Evolutionary conservation across 2,797 vertebrate genomes (phyloP).

Genomic region (Avahi laniger): DNA sequence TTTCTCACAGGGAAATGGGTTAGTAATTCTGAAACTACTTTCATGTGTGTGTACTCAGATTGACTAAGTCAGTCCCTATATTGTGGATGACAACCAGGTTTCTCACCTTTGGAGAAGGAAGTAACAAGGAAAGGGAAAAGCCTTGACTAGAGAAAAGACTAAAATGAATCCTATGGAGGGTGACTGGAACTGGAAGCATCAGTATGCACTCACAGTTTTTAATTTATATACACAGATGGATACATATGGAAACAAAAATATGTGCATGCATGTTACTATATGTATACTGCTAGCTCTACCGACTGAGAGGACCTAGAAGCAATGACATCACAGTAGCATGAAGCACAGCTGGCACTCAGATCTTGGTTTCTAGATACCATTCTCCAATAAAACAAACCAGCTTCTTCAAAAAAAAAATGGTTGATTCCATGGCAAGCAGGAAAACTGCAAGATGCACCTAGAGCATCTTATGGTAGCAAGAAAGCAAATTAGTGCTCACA

Average conservation of each 20-base stretch:
- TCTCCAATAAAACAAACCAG: conserved; percentile 11
- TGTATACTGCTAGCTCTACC: neutral
- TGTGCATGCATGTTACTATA: neutral
- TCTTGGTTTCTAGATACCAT: conserved; percentile 3
- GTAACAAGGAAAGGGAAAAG: neutral
- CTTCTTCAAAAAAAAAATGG: neutral
- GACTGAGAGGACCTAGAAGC: neutral
- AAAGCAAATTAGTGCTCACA: conserved; percentile 18
- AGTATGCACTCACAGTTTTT: neutral
- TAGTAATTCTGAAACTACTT: conserved; percentile 30
- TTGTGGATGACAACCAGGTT: neutral
- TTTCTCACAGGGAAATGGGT: neutral
- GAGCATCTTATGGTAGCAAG: neutral
- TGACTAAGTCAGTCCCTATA: neutral
- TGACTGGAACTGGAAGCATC: neutral
- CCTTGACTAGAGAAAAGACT: neutral
- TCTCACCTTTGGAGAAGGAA: neutral
- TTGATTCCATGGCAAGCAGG: neutral
- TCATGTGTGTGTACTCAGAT: neutral
- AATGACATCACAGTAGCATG: neutral
- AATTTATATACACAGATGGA: neutral
- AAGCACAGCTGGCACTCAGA: neutral
- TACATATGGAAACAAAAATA: neutral
- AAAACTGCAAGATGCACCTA: neutral
- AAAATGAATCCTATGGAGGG: neutral